A percentile compares a stretch with the other conserved stretches of the same genome.
Conservation (phyloP, 2,797 vertebrate species). For the Natrix natrix region DNA sequence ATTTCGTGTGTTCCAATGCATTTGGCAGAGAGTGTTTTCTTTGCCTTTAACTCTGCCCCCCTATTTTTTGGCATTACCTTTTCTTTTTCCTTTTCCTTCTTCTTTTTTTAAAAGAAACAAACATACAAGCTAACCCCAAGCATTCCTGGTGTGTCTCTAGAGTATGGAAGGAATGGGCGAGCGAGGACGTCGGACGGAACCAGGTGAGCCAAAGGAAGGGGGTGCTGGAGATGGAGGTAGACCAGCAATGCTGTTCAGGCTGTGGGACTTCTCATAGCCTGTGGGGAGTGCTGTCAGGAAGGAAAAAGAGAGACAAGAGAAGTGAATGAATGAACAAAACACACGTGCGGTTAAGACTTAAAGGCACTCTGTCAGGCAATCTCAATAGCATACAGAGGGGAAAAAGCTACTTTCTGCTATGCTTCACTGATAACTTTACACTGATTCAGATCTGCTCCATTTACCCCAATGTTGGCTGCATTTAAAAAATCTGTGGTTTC, state of each 20-base stretch:
- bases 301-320: constrained; percentile 73
- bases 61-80: constrained; percentile 24
- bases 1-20: constrained; percentile 13
- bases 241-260: constrained; percentile 85
- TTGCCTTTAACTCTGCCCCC: not conserved
- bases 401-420: not conserved
- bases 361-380: not conserved
- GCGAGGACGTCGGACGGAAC: constrained; percentile 80
- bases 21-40: constrained; percentile 12
- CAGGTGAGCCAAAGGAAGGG: constrained; percentile 82
- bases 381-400: not conserved
- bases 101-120: constrained; percentile 15
- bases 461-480: not conserved
- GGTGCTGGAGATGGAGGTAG: constrained; percentile 85
- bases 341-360: not conserved
- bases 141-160: constrained; percentile 66
- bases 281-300: constrained; percentile 52
- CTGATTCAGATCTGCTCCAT: not conserved
- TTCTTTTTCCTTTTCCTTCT: not conserved
- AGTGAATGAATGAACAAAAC: constrained; percentile 73
- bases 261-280: constrained; percentile 90
- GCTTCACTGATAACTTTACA: not conserved
- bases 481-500: not conserved
- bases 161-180: constrained; percentile 91
- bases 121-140: constrained; percentile 40